phyloP scores from a whole-genome alignment of 2,113 vertebrate genomes.

The Hydrolagus affinis region DNA sequence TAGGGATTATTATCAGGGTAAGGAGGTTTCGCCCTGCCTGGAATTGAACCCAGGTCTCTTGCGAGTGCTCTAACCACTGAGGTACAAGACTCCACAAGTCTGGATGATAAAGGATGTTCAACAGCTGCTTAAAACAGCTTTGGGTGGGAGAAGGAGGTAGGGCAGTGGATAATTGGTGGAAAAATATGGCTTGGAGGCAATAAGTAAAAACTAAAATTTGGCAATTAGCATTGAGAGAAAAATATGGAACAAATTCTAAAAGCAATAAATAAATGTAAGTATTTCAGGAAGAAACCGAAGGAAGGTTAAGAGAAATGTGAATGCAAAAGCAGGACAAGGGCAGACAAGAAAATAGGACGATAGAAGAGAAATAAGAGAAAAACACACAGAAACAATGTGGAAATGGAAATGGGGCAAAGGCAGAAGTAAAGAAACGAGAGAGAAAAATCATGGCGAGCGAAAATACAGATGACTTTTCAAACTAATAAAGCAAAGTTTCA shows the following conservation, averaged over 20 bases:
- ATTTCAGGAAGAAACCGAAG: background rate
- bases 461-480: too few relatives aligned
- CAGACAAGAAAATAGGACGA: background rate
- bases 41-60: too few relatives aligned
- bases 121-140: slow-evolving; percentile 9
- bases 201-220: background rate
- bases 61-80: too few relatives aligned
- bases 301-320: background rate
- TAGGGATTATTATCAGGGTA: too few relatives aligned
- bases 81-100: too few relatives aligned
- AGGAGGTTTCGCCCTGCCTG: too few relatives aligned
- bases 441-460: background rate
- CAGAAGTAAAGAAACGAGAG: background rate
- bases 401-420: background rate
- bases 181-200: background rate
- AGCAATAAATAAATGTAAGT: background rate
- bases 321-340: background rate
- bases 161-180: background rate
- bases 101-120: background rate
- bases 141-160: too few relatives aligned
- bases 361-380: background rate
- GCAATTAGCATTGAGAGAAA: background rate
- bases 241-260: background rate
- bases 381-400: background rate
- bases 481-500: too few relatives aligned